Evolutionary conservation across 2,797 vertebrate genomes (phyloP), one percentile per base, ranked within the genome.

Genomic region (Gymnothorax javanicus): DNA sequence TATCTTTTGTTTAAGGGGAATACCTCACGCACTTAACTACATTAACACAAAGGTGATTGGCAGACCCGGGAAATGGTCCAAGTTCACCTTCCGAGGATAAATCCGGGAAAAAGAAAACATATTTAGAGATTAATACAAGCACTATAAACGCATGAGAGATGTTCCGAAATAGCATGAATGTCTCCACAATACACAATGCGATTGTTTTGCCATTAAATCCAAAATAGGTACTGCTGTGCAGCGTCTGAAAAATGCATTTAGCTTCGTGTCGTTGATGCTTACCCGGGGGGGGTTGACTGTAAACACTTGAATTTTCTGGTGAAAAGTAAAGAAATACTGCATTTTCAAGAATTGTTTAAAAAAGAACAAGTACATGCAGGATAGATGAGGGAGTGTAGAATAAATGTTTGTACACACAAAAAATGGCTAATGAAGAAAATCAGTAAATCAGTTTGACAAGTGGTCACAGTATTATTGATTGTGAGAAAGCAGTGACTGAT

Each of bases 41-140:
- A 93, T 93, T 91, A 92, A 90, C 89, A 87, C 90, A 43, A 15
- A 33, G 0, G 69, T 92, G 93, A 93, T 69, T 92, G 93, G 92
- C 92, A 91, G 86, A 75, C 60, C 91, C 33, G 93, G 92, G 92
- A 93, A 85, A 82, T 17, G 62, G 87, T 93, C 93, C 94, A 94
- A 81, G 90, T 89, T 91, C 91, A 89, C 91, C 89, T 90, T 58
- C 81, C 57, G 60, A 90, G 82, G 88, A 87, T 84, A 54, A 20
- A 50, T 69, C 52, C 25, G 23, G 58, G 60, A 69, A 33, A 69
- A 81, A 56, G 43, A 81, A 81, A 57, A 59, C 33, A 50, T 20
- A n/a, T 58, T 58, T 25, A n/a, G 56, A 56, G 54, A 59, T 58
- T 54, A 15, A 7, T 58, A n/a, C 23, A 9, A 58, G 79, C 52